A percentile compares a stretch with the other conserved stretches of the same genome.
Evolutionary conservation across 2,797 vertebrate species (phyloP).

Genomic region (Apogon hyalosoma): DNA sequence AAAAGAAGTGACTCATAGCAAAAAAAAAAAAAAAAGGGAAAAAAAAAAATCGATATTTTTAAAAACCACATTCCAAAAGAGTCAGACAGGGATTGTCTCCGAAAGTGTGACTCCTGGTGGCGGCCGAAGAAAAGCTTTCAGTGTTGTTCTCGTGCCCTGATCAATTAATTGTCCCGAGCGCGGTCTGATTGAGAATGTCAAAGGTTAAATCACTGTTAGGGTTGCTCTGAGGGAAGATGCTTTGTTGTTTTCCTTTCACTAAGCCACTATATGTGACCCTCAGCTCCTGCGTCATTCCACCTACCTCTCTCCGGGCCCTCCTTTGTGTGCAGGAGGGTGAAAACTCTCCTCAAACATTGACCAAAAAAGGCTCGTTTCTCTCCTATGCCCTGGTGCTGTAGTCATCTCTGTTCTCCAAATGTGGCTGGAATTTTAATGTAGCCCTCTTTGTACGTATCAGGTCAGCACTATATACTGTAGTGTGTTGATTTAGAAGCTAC

Average conservation of each 20-base stretch:
- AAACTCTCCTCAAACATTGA: slow-evolving; percentile 35
- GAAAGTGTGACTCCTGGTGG: neutral
- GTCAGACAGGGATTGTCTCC: slow-evolving; percentile 4
- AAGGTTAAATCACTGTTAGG: slow-evolving; percentile 37
- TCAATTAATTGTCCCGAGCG: slow-evolving; percentile 44
- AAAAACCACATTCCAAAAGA: slow-evolving; percentile 6
- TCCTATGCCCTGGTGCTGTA: slow-evolving; percentile 53
- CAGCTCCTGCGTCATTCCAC: slow-evolving; percentile 23
- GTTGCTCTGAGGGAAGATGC: slow-evolving; percentile 31
- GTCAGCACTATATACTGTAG: neutral
- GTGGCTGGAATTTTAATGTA: slow-evolving; percentile 65
- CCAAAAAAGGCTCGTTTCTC: slow-evolving; percentile 54
- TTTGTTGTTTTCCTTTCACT: slow-evolving; percentile 47
- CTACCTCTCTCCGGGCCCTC: slow-evolving; percentile 3
- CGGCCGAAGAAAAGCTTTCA: slow-evolving; percentile 30
- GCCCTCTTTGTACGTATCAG: slow-evolving; percentile 25
- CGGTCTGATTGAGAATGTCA: slow-evolving; percentile 23
- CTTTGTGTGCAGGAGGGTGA: slow-evolving; percentile 11
- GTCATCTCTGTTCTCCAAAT: slow-evolving; percentile 34
- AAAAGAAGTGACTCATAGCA: slow-evolving; percentile 46
- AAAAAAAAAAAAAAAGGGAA: slow-evolving; percentile 2
- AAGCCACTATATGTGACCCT: slow-evolving; percentile 38
- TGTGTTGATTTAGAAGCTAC: slow-evolving; percentile 4
- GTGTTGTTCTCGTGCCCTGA: slow-evolving; percentile 44
- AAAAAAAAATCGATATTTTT: slow-evolving; percentile 5